Evolutionary conservation across 2,113 vertebrate genomes (phyloP).

Genomic region (Phocoena sinus): DNA sequence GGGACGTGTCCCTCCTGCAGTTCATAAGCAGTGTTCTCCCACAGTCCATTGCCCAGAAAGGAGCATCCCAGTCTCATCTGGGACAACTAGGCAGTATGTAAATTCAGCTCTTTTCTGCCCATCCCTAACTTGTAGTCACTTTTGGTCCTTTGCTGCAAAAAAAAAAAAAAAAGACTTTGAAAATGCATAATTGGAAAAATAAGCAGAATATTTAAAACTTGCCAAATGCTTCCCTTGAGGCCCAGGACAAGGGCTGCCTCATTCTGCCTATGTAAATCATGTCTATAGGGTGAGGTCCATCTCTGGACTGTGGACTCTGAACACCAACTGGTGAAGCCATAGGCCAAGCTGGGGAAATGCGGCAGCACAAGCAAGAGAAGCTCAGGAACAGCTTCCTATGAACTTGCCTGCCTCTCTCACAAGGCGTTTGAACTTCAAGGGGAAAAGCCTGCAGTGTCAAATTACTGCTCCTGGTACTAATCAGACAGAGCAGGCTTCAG

Average conservation of each 20-base stretch:
- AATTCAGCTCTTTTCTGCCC: constrained; percentile 70
- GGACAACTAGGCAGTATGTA: fast-evolving
- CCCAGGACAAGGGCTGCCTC: constrained; percentile 65
- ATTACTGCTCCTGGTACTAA: constrained; percentile 43
- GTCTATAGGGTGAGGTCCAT: constrained; percentile 69
- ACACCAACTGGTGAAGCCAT: constrained; percentile 72
- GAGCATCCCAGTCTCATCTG: constrained; percentile 52
- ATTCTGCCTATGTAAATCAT: constrained; percentile 77
- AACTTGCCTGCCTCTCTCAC: constrained; percentile 45
- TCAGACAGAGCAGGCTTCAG: constrained; percentile 19
- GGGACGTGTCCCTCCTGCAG: too few relatives aligned
- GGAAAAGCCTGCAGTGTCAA: not conserved
- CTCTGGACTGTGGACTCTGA: constrained; percentile 66
- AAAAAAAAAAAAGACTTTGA: constrained; percentile 61
- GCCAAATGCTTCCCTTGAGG: constrained; percentile 66
- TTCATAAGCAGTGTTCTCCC: not conserved
- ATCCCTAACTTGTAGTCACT: constrained; percentile 65
- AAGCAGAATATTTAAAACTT: constrained; percentile 71
- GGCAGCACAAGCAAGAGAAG: constrained; percentile 56
- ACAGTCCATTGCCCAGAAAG: not conserved
- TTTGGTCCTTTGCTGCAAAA: constrained; percentile 60
- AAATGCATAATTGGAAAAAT: constrained; percentile 80
- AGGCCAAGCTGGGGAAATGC: constrained; percentile 51
- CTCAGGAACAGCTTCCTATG: constrained; percentile 28
- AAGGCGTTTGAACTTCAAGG: constrained; percentile 59